These are phyloP conservation scores for Serranus cabrilla DNA, from an alignment of 2,797 vertebrate species.

Conservation along the genomic window DNA sequence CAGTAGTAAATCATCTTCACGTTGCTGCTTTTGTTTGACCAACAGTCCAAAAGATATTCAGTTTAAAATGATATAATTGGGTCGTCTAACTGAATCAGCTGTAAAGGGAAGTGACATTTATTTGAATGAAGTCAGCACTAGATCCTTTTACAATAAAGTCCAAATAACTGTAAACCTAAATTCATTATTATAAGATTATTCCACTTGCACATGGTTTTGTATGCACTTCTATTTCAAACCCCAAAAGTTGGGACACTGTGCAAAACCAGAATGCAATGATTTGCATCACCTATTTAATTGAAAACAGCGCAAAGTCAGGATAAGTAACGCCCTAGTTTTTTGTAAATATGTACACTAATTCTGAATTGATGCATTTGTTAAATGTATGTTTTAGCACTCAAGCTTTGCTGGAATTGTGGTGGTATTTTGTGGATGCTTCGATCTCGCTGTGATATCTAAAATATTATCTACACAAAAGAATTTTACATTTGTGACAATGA, in stretches of 20 bases:
- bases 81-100: neutral
- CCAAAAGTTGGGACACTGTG: too few relatives aligned
- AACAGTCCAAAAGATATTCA: neutral
- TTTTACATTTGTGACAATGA: neutral
- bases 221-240: neutral
- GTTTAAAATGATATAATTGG: neutral
- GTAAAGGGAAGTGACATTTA: conserved; percentile 1
- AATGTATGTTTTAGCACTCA: too few relatives aligned
- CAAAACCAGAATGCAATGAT: too few relatives aligned
- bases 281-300: too few relatives aligned
- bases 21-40: neutral
- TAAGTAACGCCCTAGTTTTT: too few relatives aligned
- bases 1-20: neutral
- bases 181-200: neutral
- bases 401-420: too few relatives aligned
- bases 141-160: neutral
- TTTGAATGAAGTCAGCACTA: neutral
- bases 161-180: neutral
- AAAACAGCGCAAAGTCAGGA: too few relatives aligned
- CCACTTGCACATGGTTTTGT: neutral
- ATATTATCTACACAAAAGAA: neutral
- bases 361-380: too few relatives aligned
- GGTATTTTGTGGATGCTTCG: too few relatives aligned
- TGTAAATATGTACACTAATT: too few relatives aligned
- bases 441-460: neutral